These are phyloP conservation scores for Habropoda laboriosa DNA, from an alignment of 1,140 invertebrate species.

Conservation along the genomic window DNA sequence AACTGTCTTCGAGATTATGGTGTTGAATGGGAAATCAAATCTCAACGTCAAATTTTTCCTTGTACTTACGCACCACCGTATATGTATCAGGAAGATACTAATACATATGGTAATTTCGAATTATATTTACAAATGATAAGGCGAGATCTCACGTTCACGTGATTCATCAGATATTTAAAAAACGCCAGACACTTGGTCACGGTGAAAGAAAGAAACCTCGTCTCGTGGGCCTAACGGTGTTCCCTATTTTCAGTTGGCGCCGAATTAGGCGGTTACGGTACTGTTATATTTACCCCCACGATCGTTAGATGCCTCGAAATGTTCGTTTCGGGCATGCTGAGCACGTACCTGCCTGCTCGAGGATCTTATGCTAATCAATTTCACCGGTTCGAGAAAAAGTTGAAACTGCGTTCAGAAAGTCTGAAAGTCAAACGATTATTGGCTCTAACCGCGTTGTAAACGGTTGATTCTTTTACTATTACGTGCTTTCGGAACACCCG, in stretches of 20 bases:
- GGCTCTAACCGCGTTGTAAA: neutral
- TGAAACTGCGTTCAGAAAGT: neutral
- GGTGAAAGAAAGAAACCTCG: too few species aligned
- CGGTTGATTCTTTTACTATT: neutral
- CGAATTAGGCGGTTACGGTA: constrained; percentile 40
- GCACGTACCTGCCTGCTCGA: neutral
- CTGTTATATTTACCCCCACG: constrained; percentile 49
- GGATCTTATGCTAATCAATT: constrained; percentile 32
- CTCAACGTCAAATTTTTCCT: too few species aligned
- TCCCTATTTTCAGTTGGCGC: constrained; percentile 28
- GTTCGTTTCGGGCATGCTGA: neutral
- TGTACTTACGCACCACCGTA: too few species aligned
- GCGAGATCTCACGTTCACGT: neutral
- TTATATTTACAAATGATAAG: too few species aligned
- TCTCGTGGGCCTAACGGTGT: constrained; percentile 45
- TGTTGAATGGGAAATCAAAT: too few species aligned
- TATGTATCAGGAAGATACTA: too few species aligned
- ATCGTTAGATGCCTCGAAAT: constrained; percentile 18
- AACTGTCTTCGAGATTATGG: too few species aligned
- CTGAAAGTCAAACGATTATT: neutral
- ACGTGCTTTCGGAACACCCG: too few species aligned
- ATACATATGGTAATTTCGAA: too few species aligned
- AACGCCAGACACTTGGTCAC: too few species aligned
- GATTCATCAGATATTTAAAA: neutral
- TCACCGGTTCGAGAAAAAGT: neutral